A percentile compares a stretch with the other conserved stretches of the same genome.
Evolutionary conservation across 1,140 invertebrate species (phyloP).

Genomic region (Bombyx mori): DNA sequence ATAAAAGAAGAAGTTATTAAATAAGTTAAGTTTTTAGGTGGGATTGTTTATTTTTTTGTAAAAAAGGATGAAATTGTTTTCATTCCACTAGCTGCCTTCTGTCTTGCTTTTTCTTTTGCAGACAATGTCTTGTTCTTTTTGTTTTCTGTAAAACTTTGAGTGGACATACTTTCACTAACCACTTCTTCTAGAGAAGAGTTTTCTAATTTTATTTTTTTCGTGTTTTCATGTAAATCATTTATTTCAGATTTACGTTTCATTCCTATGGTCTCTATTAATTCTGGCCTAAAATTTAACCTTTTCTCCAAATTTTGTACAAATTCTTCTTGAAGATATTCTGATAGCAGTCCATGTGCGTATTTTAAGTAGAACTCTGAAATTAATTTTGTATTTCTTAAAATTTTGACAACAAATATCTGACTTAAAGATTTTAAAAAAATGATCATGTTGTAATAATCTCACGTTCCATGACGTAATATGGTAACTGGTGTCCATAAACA

Average conservation of each 20-base stretch:
- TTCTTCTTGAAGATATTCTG: slow-evolving; percentile 79
- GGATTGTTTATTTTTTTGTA: slow-evolving; percentile 46
- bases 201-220: slow-evolving; percentile 31
- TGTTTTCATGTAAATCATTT: slow-evolving; percentile 17
- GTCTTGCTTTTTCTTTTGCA: slow-evolving; percentile 80
- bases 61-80: slow-evolving; percentile 85
- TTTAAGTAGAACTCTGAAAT: slow-evolving; percentile 75
- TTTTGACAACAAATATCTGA: too few relatives aligned
- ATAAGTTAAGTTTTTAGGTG: too few relatives aligned
- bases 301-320: slow-evolving; percentile 74
- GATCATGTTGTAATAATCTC: too few relatives aligned
- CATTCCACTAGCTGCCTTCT: slow-evolving; percentile 80
- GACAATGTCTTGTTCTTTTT: slow-evolving; percentile 44
- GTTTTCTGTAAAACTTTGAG: slow-evolving; percentile 35
- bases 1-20: too few relatives aligned
- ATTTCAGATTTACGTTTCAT: slow-evolving; percentile 74
- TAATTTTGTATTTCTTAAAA: not conserved
- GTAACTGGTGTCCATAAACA: too few relatives aligned
- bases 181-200: slow-evolving; percentile 23
- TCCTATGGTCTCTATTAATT: slow-evolving; percentile 58
- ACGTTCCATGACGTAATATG: too few relatives aligned
- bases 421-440: too few relatives aligned
- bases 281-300: slow-evolving; percentile 74
- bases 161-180: slow-evolving; percentile 18
- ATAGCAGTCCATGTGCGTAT: slow-evolving; percentile 79